Percentiles rank a stretch among this genome's conserved stretches.
These are phyloP conservation scores for Trichechus manatus DNA, from an alignment of 2,113 vertebrate species.

Conservation along the genomic window DNA sequence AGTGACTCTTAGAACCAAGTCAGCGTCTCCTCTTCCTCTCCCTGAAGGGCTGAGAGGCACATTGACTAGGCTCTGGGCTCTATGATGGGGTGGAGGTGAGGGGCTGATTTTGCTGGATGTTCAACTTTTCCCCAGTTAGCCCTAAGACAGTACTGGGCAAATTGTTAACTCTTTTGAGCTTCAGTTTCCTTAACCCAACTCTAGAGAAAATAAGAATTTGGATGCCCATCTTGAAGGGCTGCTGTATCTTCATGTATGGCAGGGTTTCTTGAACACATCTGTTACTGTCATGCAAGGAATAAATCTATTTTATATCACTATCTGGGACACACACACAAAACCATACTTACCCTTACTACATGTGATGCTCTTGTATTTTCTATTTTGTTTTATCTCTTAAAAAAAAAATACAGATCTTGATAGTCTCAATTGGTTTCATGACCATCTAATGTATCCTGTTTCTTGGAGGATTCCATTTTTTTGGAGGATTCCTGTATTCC, in stretches of 20 bases:
- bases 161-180: background rate
- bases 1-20: background rate
- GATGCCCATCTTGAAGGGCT: background rate
- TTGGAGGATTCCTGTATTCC: no score
- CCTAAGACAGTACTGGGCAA: background rate
- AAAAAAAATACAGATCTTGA: background rate
- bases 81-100: background rate
- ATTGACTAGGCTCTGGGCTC: background rate
- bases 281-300: background rate
- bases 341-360: background rate
- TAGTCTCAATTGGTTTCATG: background rate
- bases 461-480: no score
- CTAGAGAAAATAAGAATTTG: background rate
- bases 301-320: background rate
- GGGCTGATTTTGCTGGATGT: background rate
- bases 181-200: background rate
- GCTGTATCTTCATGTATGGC: background rate
- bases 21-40: background rate
- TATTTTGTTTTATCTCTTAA: background rate
- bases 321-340: background rate
- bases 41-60: background rate
- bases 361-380: background rate
- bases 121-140: background rate
- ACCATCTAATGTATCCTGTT: background rate
- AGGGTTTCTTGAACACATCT: background rate